Conservation (phyloP, 2,797 vertebrate genomes). For the Tapirus indicus region DNA sequence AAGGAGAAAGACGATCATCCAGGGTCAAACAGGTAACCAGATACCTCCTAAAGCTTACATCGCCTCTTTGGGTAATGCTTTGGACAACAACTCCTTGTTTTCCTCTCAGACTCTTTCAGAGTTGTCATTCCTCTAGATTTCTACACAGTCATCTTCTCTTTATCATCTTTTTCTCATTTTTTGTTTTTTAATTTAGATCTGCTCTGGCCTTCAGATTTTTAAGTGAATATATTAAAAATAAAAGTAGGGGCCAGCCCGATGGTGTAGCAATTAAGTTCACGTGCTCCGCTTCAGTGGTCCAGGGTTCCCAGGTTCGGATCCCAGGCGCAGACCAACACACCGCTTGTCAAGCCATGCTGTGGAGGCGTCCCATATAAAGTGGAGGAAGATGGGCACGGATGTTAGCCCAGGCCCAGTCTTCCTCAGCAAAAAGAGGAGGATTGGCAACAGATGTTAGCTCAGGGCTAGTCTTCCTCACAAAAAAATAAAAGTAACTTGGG, state of each 20-base stretch:
- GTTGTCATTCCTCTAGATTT: conserved; percentile 61
- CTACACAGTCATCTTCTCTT: conserved; percentile 14
- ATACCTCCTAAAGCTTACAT: background rate
- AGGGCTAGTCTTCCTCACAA: no score
- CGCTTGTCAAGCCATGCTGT: no score
- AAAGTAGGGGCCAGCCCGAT: no score
- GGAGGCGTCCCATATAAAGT: no score
- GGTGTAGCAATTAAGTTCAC: no score
- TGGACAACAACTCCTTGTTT: background rate
- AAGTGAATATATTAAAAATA: background rate
- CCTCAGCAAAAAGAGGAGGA: no score
- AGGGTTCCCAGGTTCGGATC: no score
- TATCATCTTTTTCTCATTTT: conserved; percentile 61
- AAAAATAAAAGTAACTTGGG: background rate
- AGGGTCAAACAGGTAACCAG: conserved; percentile 85
- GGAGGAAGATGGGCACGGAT: no score
- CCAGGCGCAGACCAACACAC: no score
- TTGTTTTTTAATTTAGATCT: conserved; percentile 72
- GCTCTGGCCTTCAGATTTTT: conserved; percentile 66
- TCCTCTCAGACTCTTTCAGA: conserved; percentile 76
- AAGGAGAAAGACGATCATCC: conserved; percentile 84
- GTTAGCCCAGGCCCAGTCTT: no score
- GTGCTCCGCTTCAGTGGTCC: no score
- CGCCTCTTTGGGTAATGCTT: conserved; percentile 66
- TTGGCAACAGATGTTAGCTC: no score